Conservation (phyloP, 2,113 vertebrate species). For the Corapipo altera region DNA sequence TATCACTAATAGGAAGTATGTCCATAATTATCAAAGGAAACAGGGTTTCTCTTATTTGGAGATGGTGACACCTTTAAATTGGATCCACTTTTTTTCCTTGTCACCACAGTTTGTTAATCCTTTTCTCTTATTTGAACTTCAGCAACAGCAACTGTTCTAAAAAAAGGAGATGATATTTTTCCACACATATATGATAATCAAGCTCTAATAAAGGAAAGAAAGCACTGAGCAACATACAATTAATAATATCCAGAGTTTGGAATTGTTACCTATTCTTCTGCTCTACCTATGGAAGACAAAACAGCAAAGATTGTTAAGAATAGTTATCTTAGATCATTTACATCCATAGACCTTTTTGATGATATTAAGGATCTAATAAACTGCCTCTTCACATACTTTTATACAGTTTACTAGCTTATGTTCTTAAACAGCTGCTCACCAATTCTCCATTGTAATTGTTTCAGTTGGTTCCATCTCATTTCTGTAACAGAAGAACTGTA, state of each 20-base stretch:
- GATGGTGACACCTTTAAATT: not conserved
- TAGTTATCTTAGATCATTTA: not conserved
- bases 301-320: not conserved
- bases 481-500: constrained; percentile 25
- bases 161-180: not conserved
- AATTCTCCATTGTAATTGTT: not conserved
- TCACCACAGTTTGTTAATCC: not conserved
- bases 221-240: not conserved
- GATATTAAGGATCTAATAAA: not conserved
- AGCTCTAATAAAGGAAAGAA: not conserved
- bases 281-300: not conserved
- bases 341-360: not conserved
- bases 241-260: not conserved
- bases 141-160: not conserved
- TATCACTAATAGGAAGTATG: not conserved
- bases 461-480: not conserved
- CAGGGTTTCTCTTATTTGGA: not conserved
- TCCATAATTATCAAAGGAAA: not conserved
- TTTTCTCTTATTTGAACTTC: not conserved
- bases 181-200: not conserved
- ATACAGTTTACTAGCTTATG: not conserved
- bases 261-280: not conserved
- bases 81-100: not conserved
- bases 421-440: not conserved
- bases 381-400: not conserved